These are phyloP conservation scores for Antidorcas marsupialis DNA, from an alignment of 2,113 vertebrate genomes.

Conservation along the genomic window DNA sequence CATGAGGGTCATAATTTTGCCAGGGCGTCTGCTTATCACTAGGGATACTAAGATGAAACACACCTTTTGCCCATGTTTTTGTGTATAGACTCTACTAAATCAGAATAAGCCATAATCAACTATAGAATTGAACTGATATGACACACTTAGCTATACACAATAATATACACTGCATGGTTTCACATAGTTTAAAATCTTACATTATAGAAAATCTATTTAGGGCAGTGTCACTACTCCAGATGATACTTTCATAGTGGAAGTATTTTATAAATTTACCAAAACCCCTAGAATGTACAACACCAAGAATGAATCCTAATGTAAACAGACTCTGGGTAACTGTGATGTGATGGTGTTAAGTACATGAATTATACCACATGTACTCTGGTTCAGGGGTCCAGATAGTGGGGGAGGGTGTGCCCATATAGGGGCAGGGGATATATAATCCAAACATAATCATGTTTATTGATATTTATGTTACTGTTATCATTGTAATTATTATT, in stretches of 20 bases:
- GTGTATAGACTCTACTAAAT: background rate
- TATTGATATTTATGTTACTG: background rate
- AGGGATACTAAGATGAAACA: background rate
- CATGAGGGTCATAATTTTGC: background rate
- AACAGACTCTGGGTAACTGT: background rate
- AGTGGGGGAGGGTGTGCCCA: accelerated
- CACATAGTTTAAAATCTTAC: background rate
- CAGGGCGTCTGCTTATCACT: background rate
- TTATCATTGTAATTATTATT: background rate
- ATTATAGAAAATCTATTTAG: background rate
- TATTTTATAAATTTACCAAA: background rate
- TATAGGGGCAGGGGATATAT: accelerated
- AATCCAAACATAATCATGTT: background rate
- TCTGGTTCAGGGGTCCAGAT: background rate
- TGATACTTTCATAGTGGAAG: background rate
- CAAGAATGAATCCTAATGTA: background rate
- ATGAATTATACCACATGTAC: background rate
- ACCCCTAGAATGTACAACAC: background rate
- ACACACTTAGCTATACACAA: background rate
- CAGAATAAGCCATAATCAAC: background rate
- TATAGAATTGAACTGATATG: background rate
- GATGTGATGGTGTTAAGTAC: accelerated
- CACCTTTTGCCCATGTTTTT: background rate
- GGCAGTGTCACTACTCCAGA: background rate
- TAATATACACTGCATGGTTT: background rate